phyloP scores from a whole-genome alignment of 2,113 vertebrate species.

The Emydura subglobosa region DNA sequence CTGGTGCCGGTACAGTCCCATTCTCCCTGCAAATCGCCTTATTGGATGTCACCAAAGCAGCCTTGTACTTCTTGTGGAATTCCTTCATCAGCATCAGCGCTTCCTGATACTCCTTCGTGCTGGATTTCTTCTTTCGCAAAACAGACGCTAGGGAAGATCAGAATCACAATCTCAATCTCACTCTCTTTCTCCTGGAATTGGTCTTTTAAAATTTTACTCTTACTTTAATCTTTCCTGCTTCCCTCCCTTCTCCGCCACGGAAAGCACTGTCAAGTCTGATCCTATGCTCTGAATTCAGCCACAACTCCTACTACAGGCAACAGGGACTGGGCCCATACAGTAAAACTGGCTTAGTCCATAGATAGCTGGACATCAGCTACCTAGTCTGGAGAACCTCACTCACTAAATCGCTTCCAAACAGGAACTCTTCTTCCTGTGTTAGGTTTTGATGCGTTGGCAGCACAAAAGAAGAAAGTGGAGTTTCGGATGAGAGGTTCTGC shows the following conservation, averaged over 20 bases:
- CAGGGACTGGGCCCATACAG: neutral
- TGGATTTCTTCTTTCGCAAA: neutral
- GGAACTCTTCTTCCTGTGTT: neutral
- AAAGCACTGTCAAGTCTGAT: neutral
- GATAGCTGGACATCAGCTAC: neutral
- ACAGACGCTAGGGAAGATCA: neutral
- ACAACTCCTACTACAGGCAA: neutral
- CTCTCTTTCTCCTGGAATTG: neutral
- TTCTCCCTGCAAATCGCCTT: neutral
- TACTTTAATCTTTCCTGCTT: neutral
- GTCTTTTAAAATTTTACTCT: neutral
- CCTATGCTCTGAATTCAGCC: neutral
- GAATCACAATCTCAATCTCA: rapidly evolving
- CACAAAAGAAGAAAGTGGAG: neutral
- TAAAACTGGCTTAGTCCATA: neutral
- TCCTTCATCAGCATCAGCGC: constrained; percentile 66
- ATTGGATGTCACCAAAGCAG: neutral
- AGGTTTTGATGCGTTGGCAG: neutral
- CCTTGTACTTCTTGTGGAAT: constrained; percentile 53
- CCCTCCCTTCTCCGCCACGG: neutral
- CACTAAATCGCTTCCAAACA: neutral
- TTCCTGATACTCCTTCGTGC: constrained; percentile 55
- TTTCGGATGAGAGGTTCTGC: neutral
- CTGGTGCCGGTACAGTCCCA: rapidly evolving
- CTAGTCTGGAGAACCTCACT: neutral